Conservation (phyloP, 1,140 invertebrate genomes). For the Drosophila nebulosa region DNA sequence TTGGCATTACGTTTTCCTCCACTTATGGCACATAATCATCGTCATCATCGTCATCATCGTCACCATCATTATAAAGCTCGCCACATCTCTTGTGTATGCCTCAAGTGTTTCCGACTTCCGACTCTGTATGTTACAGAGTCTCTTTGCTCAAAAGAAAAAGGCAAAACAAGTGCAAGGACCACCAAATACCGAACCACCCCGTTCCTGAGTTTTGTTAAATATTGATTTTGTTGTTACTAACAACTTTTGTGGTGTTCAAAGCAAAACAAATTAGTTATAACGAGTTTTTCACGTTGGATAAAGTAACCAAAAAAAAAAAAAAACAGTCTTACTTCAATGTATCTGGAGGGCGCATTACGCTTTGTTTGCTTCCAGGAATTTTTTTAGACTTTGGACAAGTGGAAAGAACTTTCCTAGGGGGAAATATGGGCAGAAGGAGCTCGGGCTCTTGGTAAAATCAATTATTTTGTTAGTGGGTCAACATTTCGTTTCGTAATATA, state of each 20-base stretch:
- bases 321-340: conserved; percentile 3
- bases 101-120: conserved; percentile 66
- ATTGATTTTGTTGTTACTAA: conserved; percentile 35
- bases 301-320: neutral
- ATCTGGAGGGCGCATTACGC: conserved; percentile 41
- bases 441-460: conserved; percentile 42
- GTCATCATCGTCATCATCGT: too few species aligned
- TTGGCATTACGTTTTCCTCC: conserved; percentile 3
- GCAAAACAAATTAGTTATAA: neutral
- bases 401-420: conserved; percentile 3
- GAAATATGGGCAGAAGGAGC: neutral
- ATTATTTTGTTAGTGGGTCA: conserved; percentile 60
- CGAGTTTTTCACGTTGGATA: conserved; percentile 19
- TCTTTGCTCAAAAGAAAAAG: conserved; percentile 16
- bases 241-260: conserved; percentile 30
- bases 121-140: conserved; percentile 36
- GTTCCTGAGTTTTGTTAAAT: neutral
- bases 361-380: conserved; percentile 36
- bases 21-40: conserved; percentile 8
- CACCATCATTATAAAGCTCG: conserved; percentile 25
- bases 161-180: conserved; percentile 30
- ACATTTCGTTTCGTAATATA: conserved; percentile 39
- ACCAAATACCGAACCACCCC: conserved; percentile 4
- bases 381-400: conserved; percentile 36
- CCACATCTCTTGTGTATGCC: conserved; percentile 40